Evolutionary conservation across 1,140 invertebrate species (phyloP).

Genomic region (Thrips palmi): DNA sequence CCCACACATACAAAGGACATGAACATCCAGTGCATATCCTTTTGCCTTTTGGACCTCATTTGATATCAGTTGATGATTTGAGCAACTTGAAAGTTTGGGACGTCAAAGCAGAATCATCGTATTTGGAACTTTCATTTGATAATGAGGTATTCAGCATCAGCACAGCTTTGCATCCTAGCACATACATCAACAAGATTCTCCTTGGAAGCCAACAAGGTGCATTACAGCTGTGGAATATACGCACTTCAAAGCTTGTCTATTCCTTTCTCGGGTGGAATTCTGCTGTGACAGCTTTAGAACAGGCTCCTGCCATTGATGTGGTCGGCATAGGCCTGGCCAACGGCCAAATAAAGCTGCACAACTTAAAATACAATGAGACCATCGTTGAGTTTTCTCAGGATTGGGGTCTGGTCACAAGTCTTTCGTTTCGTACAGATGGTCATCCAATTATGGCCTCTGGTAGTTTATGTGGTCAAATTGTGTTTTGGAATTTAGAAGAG

Average conservation of each 20-base stretch:
- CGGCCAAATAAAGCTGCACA: constrained; percentile 73
- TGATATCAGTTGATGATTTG: constrained; percentile 68
- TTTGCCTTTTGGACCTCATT: constrained; percentile 70
- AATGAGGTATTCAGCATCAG: constrained; percentile 55
- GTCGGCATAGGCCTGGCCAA: constrained; percentile 66
- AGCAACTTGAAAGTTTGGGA: constrained; percentile 73
- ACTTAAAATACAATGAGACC: constrained; percentile 71
- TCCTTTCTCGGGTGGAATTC: constrained; percentile 62
- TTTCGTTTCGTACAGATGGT: constrained; percentile 79
- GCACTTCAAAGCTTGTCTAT: constrained; percentile 56
- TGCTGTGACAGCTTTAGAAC: constrained; percentile 50
- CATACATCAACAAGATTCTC: constrained; percentile 91
- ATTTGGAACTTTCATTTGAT: constrained; percentile 50
- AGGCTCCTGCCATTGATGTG: constrained; percentile 78
- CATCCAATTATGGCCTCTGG: constrained; percentile 72
- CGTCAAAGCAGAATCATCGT: constrained; percentile 49
- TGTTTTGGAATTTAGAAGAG: constrained; percentile 88
- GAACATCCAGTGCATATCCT: constrained; percentile 48
- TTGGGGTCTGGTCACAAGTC: constrained; percentile 69
- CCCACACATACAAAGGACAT: constrained; percentile 67
- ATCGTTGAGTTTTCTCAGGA: constrained; percentile 79
- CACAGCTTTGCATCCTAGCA: constrained; percentile 67
- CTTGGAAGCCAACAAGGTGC: constrained; percentile 75
- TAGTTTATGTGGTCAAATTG: constrained; percentile 60
- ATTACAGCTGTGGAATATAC: constrained; percentile 83